Percentiles rank a stretch among this genome's conserved stretches.
These are phyloP conservation scores for Cyclura pinguis DNA, from an alignment of 2,797 vertebrate species.

Conservation along the genomic window DNA sequence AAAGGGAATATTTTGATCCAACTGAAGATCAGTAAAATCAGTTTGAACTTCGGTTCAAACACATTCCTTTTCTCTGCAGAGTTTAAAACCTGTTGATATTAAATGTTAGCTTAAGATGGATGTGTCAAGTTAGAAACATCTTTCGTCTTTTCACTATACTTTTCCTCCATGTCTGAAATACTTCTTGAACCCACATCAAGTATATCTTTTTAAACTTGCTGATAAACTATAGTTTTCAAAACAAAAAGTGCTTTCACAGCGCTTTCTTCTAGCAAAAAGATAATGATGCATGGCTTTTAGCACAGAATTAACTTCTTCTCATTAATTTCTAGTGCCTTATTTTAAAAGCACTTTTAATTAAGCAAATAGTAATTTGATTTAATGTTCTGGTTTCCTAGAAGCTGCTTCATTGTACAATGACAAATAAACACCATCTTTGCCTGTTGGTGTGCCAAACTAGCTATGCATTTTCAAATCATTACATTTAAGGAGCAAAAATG, in stretches of 20 bases:
- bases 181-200: background rate
- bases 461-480: slow-evolving; percentile 11
- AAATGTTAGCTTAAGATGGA: background rate
- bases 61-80: background rate
- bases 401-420: background rate
- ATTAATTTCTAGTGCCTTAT: slow-evolving; percentile 32
- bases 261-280: slow-evolving; percentile 2
- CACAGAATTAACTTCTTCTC: slow-evolving; percentile 20
- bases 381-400: slow-evolving; percentile 19
- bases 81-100: background rate
- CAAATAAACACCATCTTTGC: background rate
- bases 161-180: background rate
- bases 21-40: background rate
- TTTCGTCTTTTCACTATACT: background rate
- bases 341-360: slow-evolving; percentile 36
- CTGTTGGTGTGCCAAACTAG: background rate
- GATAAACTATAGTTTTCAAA: background rate
- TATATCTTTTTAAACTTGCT: slow-evolving; percentile 5
- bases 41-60: background rate
- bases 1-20: background rate
- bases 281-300: slow-evolving; percentile 17
- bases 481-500: background rate
- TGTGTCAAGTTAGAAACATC: background rate
- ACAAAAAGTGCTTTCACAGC: slow-evolving; percentile 14
- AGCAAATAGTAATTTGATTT: slow-evolving; percentile 28